These are phyloP conservation scores for Choloepus hoffmanni DNA, from an alignment of 2,113 vertebrate species.

Conservation along the genomic window DNA sequence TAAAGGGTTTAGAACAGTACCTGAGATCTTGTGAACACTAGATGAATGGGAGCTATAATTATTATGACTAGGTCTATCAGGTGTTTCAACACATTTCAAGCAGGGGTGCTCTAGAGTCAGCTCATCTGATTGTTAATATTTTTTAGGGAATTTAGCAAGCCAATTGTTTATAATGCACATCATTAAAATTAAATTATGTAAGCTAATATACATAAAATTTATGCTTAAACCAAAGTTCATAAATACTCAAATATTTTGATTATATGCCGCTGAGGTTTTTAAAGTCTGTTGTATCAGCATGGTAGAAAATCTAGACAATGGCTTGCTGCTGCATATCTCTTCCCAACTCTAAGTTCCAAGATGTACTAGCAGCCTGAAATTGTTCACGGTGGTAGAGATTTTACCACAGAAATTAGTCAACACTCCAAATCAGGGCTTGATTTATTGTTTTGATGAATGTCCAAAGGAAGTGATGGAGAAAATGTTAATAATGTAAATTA, in stretches of 20 bases:
- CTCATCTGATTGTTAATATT: not conserved
- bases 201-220: not conserved
- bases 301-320: not conserved
- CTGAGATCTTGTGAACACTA: not conserved
- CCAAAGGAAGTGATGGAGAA: slow-evolving; percentile 13
- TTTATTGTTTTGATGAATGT: slow-evolving; percentile 18
- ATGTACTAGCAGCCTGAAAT: not conserved
- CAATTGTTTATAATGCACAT: not conserved
- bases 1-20: not conserved
- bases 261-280: not conserved
- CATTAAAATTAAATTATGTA: slow-evolving; percentile 38
- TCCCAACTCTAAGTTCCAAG: not conserved
- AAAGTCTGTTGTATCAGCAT: not conserved
- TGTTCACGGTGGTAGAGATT: not conserved
- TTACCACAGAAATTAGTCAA: not conserved
- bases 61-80: not conserved
- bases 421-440: not conserved
- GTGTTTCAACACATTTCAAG: not conserved
- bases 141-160: slow-evolving; percentile 18
- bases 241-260: slow-evolving; percentile 13
- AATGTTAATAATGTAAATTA: not conserved
- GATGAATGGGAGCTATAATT: not conserved
- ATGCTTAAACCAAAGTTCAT: slow-evolving; percentile 13
- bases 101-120: not conserved
- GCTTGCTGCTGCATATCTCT: not conserved